Conservation (phyloP, 2,888 invertebrate genomes). For the Vesta saturnalis region DNA sequence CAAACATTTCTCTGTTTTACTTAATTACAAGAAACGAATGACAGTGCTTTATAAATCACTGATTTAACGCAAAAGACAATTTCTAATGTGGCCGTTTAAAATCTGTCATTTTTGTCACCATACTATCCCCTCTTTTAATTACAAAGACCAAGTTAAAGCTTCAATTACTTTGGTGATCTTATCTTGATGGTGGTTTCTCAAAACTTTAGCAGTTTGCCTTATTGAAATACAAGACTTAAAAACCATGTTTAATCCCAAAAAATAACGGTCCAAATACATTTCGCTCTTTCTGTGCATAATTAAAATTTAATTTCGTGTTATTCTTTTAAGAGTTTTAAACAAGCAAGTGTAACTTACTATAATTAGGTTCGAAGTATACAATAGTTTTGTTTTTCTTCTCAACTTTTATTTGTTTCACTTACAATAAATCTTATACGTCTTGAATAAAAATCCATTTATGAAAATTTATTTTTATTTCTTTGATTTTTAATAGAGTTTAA, state of each 20-base stretch:
- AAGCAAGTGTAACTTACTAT: no score
- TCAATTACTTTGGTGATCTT: conserved; percentile 38
- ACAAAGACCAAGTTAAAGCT: conserved; percentile 34
- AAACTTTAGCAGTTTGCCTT: conserved; percentile 39
- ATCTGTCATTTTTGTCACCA: conserved; percentile 26
- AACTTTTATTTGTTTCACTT: no score
- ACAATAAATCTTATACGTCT: no score
- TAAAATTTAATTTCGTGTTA: background rate
- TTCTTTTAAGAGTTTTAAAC: no score
- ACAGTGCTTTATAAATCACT: conserved; percentile 17
- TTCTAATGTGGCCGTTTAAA: conserved; percentile 19
- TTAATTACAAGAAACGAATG: conserved; percentile 25
- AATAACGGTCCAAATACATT: conserved; percentile 24
- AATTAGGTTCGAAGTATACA: no score
- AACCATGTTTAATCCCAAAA: conserved; percentile 25
- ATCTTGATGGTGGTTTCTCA: conserved; percentile 38
- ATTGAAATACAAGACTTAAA: conserved; percentile 33
- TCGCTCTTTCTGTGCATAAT: background rate
- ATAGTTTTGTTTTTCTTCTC: no score
- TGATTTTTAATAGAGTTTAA: no score
- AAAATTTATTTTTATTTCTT: no score
- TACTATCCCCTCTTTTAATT: conserved; percentile 32
- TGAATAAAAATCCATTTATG: no score
- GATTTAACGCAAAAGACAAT: conserved; percentile 23
- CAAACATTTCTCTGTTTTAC: conserved; percentile 14